Evolutionary conservation across 1,140 invertebrate species (phyloP).

Genomic region (Brachionus asplanchnoidis): DNA sequence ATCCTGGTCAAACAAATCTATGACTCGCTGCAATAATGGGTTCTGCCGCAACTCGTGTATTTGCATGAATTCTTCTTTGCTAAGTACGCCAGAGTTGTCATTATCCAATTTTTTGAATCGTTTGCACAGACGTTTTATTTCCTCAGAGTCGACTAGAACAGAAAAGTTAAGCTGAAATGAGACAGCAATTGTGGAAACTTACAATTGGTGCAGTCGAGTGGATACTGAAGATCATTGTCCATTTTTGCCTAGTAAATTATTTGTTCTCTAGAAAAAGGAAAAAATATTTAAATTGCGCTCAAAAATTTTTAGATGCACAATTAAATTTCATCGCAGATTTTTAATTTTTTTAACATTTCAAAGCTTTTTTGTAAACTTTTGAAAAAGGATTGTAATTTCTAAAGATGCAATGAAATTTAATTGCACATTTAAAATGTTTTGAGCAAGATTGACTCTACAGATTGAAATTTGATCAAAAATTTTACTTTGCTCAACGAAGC

Average conservation of each 20-base stretch:
- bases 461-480: too few species aligned
- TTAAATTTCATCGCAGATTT: too few species aligned
- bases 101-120: constrained; percentile 92
- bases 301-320: too few species aligned
- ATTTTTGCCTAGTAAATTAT: constrained; percentile 2
- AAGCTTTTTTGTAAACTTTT: too few species aligned
- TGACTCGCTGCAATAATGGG: constrained; percentile 92
- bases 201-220: constrained; percentile 13
- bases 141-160: constrained; percentile 77
- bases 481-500: too few species aligned
- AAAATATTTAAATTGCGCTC: background rate
- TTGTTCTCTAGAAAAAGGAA: background rate
- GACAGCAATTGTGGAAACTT: background rate
- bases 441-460: too few species aligned
- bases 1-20: constrained; percentile 97
- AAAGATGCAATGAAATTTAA: too few species aligned
- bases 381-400: too few species aligned
- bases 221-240: constrained; percentile 37
- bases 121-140: constrained; percentile 92
- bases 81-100: constrained; percentile 92
- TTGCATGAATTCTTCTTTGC: constrained; percentile 97
- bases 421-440: too few species aligned
- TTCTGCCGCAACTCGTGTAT: constrained; percentile 95
- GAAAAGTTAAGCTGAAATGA: background rate
- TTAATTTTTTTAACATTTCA: too few species aligned